A percentile compares a stretch with the other conserved stretches of the same genome.
Conservation (phyloP, 2,888 invertebrate species). For the Xylota sylvarum region DNA sequence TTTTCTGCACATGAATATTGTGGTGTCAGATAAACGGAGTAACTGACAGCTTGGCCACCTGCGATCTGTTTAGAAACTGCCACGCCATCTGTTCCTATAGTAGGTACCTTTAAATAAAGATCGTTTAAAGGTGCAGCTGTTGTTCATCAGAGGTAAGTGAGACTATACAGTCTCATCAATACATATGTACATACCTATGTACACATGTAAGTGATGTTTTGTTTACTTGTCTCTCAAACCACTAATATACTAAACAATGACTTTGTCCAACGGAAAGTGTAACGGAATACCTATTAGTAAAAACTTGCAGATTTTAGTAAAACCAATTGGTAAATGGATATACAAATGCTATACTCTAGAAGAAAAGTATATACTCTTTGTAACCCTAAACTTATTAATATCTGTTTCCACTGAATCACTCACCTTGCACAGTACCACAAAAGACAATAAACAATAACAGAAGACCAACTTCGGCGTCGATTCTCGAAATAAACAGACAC, state of each 20-base stretch:
- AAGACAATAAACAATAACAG: conserved; percentile 28
- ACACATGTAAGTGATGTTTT: not conserved
- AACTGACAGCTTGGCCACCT: too few species aligned
- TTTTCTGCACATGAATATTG: too few species aligned
- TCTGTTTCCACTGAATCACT: not conserved
- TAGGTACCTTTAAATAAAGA: too few species aligned
- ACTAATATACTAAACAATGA: not conserved
- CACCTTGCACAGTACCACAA: conserved; percentile 26
- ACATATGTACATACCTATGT: too few species aligned
- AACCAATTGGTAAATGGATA: not conserved
- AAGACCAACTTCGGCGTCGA: conserved; percentile 12
- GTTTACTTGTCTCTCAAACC: not conserved
- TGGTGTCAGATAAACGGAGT: too few species aligned
- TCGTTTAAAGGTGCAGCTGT: too few species aligned
- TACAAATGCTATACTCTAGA: not conserved
- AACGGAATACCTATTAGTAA: not conserved
- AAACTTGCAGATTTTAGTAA: not conserved
- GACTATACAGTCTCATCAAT: too few species aligned
- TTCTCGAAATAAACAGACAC: conserved; percentile 16
- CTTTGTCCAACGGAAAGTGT: not conserved
- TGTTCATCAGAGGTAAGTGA: too few species aligned
- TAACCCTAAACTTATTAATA: not conserved
- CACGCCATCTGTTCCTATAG: too few species aligned
- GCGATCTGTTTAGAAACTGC: too few species aligned
- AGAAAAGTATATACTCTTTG: not conserved